Evolutionary conservation across 1,140 invertebrate species (phyloP).

Genomic region (Gerris buenoi): DNA sequence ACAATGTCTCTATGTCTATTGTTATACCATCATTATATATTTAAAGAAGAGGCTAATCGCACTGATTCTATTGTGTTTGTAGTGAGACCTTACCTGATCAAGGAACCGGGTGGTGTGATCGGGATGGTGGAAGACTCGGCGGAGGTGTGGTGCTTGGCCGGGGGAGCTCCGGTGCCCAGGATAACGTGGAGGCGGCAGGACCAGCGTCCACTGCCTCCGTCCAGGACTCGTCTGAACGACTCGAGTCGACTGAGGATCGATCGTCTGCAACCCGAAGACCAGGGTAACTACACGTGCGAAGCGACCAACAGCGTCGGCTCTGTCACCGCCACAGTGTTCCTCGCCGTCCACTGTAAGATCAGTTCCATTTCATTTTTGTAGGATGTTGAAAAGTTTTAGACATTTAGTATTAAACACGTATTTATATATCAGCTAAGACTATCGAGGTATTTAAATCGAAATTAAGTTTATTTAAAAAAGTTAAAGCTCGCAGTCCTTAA

Average conservation of each 20-base stretch:
- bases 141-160: constrained; percentile 74
- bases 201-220: constrained; percentile 55
- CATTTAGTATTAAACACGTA: no score
- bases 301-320: constrained; percentile 63
- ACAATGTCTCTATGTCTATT: no score
- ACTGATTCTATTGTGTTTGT: no score
- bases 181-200: constrained; percentile 80
- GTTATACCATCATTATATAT: no score
- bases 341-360: constrained; percentile 60
- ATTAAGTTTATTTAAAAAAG: no score
- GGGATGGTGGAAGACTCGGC: constrained; percentile 63
- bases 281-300: constrained; percentile 66
- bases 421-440: no score
- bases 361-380: no score
- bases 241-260: constrained; percentile 61
- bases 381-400: no score
- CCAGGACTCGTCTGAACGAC: constrained; percentile 52
- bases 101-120: constrained; percentile 69
- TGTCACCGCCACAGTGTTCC: constrained; percentile 52
- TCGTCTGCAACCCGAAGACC: constrained; percentile 54
- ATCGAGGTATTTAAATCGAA: no score
- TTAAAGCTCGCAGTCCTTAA: no score
- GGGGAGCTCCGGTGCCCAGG: constrained; percentile 75
- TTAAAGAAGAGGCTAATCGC: no score
- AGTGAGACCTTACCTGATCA: constrained; percentile 79